Evolutionary conservation across 2,888 invertebrate genomes (phyloP), one percentile per base, ranked within the genome.

Genomic region (Phasia obesa): DNA sequence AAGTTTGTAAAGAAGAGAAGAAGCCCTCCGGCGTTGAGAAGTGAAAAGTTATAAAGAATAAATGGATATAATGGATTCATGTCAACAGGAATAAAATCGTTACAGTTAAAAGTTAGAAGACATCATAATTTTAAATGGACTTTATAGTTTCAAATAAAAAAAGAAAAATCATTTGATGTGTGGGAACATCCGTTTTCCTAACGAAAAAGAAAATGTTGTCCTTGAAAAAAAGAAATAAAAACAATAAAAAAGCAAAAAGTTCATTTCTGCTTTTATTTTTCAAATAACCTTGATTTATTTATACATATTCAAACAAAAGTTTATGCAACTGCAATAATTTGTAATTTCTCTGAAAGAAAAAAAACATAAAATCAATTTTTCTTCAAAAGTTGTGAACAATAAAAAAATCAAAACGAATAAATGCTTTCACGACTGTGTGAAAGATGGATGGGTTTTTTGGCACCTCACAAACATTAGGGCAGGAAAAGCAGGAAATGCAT

Each of bases 251-350:
- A 23, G n/a, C 3, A 19, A 5, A 25, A 2, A 55, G 55, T 44
- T 69, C 25, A 64, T 13, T 49, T 74, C n/a, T 47, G 35, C 47
- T 35, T 31, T 47, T 23, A 38, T 49, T 64, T 23, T 21, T 49
- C 17, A 38, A 75, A 70, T 47, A 64, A 53, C 81, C 75, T 70
- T 81, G 64, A 69, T 70, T 60, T 75, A 62, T 62, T 64, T 75
- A 47, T 62, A 27, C 13, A 27, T 27, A 27, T 9, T 38, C 13
- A 19, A 51, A 42, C 9, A 47, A 59, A 23, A 49, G 19, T 15
- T 25, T 21, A 25, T 67, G 57, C 27, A 57, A 62, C 15, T 60
- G 51, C 62, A 70, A 62, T 69, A 44, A 70, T 78, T 71, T 71
- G 42, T 55, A 65, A 55, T 69, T 69, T 57, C 27, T 65, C 3